A percentile compares a stretch with the other conserved stretches of the same genome.
Conservation (phyloP, 2,888 invertebrate genomes). For the Matsumyia berberina region DNA sequence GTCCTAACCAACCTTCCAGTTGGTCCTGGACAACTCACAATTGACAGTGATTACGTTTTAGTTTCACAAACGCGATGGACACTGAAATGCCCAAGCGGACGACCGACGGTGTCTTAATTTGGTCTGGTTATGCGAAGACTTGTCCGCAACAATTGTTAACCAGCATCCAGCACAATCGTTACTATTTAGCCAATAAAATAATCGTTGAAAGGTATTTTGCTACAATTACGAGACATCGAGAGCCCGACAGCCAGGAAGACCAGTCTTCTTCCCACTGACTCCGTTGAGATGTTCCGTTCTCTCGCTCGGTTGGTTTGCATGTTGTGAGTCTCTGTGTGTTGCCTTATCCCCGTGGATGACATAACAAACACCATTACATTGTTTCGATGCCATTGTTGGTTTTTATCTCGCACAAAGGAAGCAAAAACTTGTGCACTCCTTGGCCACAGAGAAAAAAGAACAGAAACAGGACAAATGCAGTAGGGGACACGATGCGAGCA, state of each 20-base stretch:
- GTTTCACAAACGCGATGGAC: conserved; percentile 23
- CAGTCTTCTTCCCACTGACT: conserved; percentile 45
- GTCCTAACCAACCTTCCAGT: conserved; percentile 45
- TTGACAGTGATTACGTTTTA: conserved; percentile 73
- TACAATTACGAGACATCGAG: conserved; percentile 56
- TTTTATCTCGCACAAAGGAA: conserved; percentile 48
- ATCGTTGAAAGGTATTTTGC: conserved; percentile 67
- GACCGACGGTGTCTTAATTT: conserved; percentile 57
- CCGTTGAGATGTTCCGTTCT: not conserved
- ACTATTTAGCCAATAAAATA: conserved; percentile 73
- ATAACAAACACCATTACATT: conserved; percentile 68
- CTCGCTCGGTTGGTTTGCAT: not conserved
- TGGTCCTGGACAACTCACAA: conserved; percentile 58
- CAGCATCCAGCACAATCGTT: conserved; percentile 58
- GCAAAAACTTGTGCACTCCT: conserved; percentile 58
- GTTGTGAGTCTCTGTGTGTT: conserved; percentile 2
- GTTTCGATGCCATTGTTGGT: conserved; percentile 63
- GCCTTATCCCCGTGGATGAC: conserved; percentile 56
- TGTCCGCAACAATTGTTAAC: conserved; percentile 66
- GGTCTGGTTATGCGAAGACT: conserved; percentile 66
- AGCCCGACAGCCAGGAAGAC: conserved; percentile 21
- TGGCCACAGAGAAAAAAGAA: conserved; percentile 26
- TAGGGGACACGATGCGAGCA: conserved; percentile 25
- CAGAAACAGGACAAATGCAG: conserved; percentile 8
- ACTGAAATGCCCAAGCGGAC: not conserved